Base-by-base conservation (phyloP, 2,888 invertebrate genomes). In the Tetragnatha montana region DNA sequence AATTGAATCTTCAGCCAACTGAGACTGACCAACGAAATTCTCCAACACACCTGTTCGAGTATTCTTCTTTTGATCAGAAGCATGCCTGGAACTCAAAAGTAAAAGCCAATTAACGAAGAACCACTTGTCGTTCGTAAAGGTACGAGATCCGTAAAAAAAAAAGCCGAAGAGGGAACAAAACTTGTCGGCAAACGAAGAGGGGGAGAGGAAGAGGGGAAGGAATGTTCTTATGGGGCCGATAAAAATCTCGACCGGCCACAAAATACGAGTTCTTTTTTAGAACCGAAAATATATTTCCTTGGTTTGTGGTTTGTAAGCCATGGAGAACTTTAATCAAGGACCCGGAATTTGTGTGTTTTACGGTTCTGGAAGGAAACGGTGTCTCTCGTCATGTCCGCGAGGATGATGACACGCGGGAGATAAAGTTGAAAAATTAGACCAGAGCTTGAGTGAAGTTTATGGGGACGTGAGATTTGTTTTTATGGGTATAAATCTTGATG, bases 41-140 rank as follows among this genome's bases (percentile, higher is more conserved):
- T 4, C 35, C 35, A 35, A 35, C 35, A 35, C 35, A 35, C 35
- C 35, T 35, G 35, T 35, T 35, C 35, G 35, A 1, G 35, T 35
- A 35, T 35, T 35, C 35, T 4, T 35, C 35, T 35, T 35, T 35
- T 35, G 35, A 35, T 35, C 35, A 35, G 35, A 35, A 35, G 35
- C 35, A 35, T 35, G 35, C 4, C 35, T 35, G 35, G 1, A 35
- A 35, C 35, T 35, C 35, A 35, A n/a, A 22, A 73, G 73, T 73
- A 22, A 35, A 35, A 22, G 73, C 73, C 73, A 73, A 73, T 73
- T 73, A 73, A 19, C 73, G 73, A 8, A 73, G 73, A 73, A 35
- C 22, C 21, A n/a, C 12, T 75, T 75, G 75, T 75, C 47, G 75
- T 6, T n/a, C 17, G 75, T 75, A 75, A 35, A 75, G 75, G 75